Conservation (phyloP, 2,113 vertebrate genomes). For the Hippocampus comes region DNA sequence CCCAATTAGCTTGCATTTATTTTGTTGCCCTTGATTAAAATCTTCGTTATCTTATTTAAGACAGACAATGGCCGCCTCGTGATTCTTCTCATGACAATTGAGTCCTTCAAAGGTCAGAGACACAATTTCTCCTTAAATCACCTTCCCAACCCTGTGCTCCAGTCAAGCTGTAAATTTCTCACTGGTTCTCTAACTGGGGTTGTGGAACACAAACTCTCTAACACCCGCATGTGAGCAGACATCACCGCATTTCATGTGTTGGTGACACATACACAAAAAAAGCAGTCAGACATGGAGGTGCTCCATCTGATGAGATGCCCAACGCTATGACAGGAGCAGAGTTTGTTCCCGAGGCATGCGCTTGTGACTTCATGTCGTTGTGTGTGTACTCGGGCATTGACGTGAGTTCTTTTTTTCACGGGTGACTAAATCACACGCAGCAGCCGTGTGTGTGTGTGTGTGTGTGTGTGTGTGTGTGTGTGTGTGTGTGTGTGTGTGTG, state of each 20-base stretch:
- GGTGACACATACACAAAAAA: slow-evolving; percentile 35
- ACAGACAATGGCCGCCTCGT: slow-evolving; percentile 33
- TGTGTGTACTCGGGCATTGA: background rate
- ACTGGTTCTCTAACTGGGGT: slow-evolving; percentile 55
- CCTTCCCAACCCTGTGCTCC: slow-evolving; percentile 39
- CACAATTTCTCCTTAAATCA: slow-evolving; percentile 34
- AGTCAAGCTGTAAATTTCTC: slow-evolving; percentile 68
- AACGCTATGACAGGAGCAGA: slow-evolving; percentile 14
- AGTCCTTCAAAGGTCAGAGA: slow-evolving; percentile 24
- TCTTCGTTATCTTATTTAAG: slow-evolving; percentile 24
- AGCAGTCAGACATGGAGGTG: slow-evolving; percentile 28
- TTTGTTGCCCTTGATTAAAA: slow-evolving; percentile 11
- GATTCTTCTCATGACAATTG: slow-evolving; percentile 29
- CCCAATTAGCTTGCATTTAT: slow-evolving; percentile 30
- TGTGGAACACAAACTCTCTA: slow-evolving; percentile 38
- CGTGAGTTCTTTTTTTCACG: background rate
- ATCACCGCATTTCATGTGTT: slow-evolving; percentile 58
- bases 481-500: background rate
- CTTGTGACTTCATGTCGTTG: slow-evolving; percentile 5
- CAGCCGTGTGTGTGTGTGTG: background rate
- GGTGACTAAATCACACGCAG: background rate
- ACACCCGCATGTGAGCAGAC: slow-evolving; percentile 52
- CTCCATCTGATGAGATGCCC: slow-evolving; percentile 20
- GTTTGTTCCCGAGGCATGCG: slow-evolving; percentile 17
- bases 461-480: background rate